Evolutionary conservation across 2,113 vertebrate species (phyloP), one percentile per base, ranked within the genome.

Genomic region (Phalacrocorax carbo): DNA sequence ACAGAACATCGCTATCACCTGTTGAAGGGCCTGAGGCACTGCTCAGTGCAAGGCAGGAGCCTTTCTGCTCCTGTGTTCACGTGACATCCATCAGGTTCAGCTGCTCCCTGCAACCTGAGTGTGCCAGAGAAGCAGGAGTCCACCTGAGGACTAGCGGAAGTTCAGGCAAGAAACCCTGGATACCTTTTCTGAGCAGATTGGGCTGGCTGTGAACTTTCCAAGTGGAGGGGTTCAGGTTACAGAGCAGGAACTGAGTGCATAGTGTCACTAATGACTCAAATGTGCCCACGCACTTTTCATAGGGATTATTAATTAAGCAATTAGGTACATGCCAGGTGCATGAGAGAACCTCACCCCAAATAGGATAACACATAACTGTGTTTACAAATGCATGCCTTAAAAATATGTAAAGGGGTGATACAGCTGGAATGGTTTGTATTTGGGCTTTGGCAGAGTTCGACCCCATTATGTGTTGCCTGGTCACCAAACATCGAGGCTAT

Each of bases 391-490:
- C 36, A 36, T 36, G 49, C 68, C 54, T 95, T 84, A 60, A 58
- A 92, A 82, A 52, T 51, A 61, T 11, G 15, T 27, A 3, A 54
- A 75, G 64, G 3, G 13, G 16, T 69, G 52, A 36, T 71, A 61
- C 8, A 36, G 36, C 44, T 78, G 64, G 27, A 15, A 11, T 69
- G 44, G 40, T 52, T 90, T 76, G 49, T 77, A 10, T 42, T 38
- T 49, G 36, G 36, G 9, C 44, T 93, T 71, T 55, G 64, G 46
- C n/a, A 68, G 72, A 40, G 42, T 54, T 87, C 71, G 44, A 26
- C 40, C 7, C 40, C 0, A 0, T 49, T 60, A 15, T 0, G 1
- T 48, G 57, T 49, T 55, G 62, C 52, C 38, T 44, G n/a, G 17
- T 49, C 58, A 60, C 52, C 23, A 51, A 23, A 52, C 8, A 27